phyloP scores from a whole-genome alignment of 2,797 vertebrate species.

The Phalloptychus januarius region DNA sequence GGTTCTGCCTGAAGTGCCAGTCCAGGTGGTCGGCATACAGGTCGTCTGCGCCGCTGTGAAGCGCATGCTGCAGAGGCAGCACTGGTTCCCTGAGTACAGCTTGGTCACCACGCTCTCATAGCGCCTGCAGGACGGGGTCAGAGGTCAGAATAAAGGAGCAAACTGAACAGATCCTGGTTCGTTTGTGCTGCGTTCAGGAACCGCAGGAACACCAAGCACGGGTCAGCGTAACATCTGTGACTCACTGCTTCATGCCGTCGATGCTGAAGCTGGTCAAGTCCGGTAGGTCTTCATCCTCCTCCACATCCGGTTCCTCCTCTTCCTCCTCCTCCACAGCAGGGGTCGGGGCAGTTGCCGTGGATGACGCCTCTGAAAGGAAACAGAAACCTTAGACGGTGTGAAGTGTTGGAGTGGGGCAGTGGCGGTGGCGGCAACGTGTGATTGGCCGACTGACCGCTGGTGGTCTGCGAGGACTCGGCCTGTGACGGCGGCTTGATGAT shows the following conservation, averaged over 20 bases:
- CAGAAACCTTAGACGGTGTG: too few relatives aligned
- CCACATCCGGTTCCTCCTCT: constrained; percentile 84
- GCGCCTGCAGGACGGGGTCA: constrained; percentile 75
- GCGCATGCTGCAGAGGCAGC: constrained; percentile 97
- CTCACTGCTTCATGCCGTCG: constrained; percentile 94
- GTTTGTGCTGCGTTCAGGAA: neutral
- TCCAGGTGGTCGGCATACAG: constrained; percentile 98
- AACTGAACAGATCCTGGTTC: neutral
- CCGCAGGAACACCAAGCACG: neutral
- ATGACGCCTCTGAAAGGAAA: constrained; percentile 62
- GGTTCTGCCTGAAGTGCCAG: constrained; percentile 98
- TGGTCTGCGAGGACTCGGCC: constrained; percentile 66
- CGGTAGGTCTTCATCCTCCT: constrained; percentile 88
- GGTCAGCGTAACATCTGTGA: too few relatives aligned
- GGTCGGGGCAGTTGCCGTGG: constrained; percentile 30
- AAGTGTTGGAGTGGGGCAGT: too few relatives aligned
- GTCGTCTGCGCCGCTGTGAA: constrained; percentile 95
- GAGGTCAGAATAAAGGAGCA: neutral
- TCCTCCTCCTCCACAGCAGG: constrained; percentile 68
- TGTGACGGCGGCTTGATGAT: constrained; percentile 90
- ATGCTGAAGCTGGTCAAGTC: constrained; percentile 92
- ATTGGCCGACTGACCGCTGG: constrained; percentile 21
- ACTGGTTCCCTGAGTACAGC: constrained; percentile 98
- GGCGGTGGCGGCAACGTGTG: neutral
- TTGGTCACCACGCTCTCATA: constrained; percentile 91